A percentile compares a stretch with the other conserved stretches of the same genome.
Conservation (phyloP, 2,113 vertebrate genomes). For the Prochilodus magdalenae region DNA sequence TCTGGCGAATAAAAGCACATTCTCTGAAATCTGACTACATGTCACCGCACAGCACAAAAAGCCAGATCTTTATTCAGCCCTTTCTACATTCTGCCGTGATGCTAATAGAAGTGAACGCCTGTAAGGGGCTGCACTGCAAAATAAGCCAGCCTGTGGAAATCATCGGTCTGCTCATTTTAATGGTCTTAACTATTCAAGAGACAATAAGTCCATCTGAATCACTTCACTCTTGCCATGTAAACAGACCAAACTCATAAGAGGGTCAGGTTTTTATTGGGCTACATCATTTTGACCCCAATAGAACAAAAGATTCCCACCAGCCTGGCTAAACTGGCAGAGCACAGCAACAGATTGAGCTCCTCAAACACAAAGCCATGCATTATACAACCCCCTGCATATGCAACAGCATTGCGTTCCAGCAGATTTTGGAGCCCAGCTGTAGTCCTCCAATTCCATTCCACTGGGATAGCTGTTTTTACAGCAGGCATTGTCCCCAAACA, state of each 20-base stretch:
- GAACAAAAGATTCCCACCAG: not conserved
- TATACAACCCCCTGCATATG: conserved; percentile 29
- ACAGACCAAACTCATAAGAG: not conserved
- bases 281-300: not conserved
- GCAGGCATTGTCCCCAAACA: not conserved
- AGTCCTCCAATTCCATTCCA: not conserved
- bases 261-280: not conserved
- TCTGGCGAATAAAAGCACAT: not conserved
- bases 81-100: not conserved
- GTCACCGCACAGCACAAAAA: not conserved
- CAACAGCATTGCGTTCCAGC: not conserved
- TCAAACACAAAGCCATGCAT: conserved; percentile 23
- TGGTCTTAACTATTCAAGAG: not conserved
- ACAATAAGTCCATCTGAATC: not conserved
- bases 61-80: not conserved
- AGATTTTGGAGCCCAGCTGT: not conserved
- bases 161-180: not conserved
- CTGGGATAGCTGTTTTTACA: not conserved
- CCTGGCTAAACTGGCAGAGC: not conserved
- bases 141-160: not conserved
- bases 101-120: not conserved
- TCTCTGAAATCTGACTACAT: not conserved
- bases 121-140: not conserved
- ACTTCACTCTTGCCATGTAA: not conserved
- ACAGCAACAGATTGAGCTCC: not conserved